Conservation (phyloP, 2,797 vertebrate genomes). For the Orestias chungarensis region DNA sequence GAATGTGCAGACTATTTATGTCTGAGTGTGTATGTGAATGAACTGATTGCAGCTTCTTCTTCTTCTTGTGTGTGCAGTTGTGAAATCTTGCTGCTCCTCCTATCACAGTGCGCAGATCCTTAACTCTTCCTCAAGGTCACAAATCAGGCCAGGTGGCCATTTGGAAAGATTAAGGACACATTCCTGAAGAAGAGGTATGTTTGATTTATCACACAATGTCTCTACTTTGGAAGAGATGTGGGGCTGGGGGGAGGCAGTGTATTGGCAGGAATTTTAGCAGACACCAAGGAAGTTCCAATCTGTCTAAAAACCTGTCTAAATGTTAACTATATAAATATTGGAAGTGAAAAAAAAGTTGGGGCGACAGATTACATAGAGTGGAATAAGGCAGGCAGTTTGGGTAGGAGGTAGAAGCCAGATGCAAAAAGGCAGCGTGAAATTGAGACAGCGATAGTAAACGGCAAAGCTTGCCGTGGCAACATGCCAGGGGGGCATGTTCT, state of each 20-base stretch:
- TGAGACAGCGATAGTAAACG: constrained; percentile 58
- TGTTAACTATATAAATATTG: constrained; percentile 34
- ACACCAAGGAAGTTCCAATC: constrained; percentile 36
- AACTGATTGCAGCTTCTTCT: constrained; percentile 6
- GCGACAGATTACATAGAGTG: constrained; percentile 11
- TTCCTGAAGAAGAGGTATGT: constrained; percentile 63
- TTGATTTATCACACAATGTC: constrained; percentile 63
- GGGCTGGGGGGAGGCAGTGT: constrained; percentile 34
- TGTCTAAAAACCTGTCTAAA: constrained; percentile 35
- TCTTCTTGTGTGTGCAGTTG: constrained; percentile 19
- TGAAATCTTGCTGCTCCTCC: constrained; percentile 37
- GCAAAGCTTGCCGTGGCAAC: constrained; percentile 63
- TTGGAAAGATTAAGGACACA: constrained; percentile 70
- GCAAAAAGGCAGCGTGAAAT: constrained; percentile 38
- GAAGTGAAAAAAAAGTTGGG: constrained; percentile 29
- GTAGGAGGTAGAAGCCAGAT: constrained; percentile 4
- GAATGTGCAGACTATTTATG: neutral
- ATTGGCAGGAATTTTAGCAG: constrained; percentile 23
- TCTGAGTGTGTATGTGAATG: neutral
- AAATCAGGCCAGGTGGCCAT: constrained; percentile 76
- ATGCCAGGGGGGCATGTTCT: constrained; percentile 67
- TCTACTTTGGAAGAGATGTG: neutral
- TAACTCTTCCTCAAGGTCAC: constrained; percentile 71
- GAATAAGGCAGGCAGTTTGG: constrained; percentile 5
- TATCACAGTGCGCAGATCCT: constrained; percentile 46